These are phyloP conservation scores for Lordiphosa stackelbergi DNA, from an alignment of 1,140 invertebrate genomes.

Conservation along the genomic window DNA sequence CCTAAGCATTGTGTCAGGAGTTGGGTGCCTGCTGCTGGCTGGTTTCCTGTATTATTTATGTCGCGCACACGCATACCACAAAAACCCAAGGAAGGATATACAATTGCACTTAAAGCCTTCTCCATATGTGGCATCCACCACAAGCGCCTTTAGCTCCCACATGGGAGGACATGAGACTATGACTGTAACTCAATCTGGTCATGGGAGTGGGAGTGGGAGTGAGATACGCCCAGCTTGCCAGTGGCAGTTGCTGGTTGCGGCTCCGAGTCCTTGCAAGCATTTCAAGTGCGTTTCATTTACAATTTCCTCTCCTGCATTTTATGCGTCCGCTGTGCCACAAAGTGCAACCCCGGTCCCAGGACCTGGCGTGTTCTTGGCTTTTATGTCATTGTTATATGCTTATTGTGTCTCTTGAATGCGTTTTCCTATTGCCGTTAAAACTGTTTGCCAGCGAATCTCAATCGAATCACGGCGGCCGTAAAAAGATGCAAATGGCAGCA, in stretches of 20 bases:
- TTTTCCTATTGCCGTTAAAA: constrained; percentile 50
- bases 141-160: constrained; percentile 52
- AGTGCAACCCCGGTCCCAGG: constrained; percentile 20
- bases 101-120: constrained; percentile 70
- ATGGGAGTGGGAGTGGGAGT: not conserved
- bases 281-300: constrained; percentile 73
- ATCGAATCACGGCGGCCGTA: constrained; percentile 68
- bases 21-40: constrained; percentile 6
- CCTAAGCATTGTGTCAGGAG: constrained; percentile 25
- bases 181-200: constrained; percentile 38
- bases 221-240: constrained; percentile 18
- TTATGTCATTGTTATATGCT: constrained; percentile 65
- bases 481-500: constrained; percentile 65
- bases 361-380: constrained; percentile 49
- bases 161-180: constrained; percentile 36
- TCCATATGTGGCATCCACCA: constrained; percentile 62
- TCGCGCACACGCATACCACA: constrained; percentile 53
- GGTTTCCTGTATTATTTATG: constrained; percentile 66
- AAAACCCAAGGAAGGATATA: constrained; percentile 60
- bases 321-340: constrained; percentile 58
- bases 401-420: constrained; percentile 43
- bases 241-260: constrained; percentile 8
- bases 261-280: constrained; percentile 40
- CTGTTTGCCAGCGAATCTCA: constrained; percentile 54
- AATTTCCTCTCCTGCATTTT: constrained; percentile 60